phyloP scores from a whole-genome alignment of 2,113 vertebrate species.

The Phyllopteryx taeniolatus region DNA sequence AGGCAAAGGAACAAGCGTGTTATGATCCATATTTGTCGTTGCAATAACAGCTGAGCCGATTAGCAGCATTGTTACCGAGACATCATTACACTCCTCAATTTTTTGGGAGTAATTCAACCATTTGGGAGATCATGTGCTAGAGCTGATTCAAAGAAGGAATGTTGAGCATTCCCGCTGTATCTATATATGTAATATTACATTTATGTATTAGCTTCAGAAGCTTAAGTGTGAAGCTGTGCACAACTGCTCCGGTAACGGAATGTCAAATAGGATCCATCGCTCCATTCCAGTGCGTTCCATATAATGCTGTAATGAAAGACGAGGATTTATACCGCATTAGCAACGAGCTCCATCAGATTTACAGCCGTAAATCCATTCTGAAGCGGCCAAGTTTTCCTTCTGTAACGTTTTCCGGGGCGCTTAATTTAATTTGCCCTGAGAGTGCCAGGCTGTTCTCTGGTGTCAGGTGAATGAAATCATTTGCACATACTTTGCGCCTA shows the following conservation, averaged over 20 bases:
- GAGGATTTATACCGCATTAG: constrained; percentile 74
- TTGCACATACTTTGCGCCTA: constrained; percentile 67
- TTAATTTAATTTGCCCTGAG: constrained; percentile 71
- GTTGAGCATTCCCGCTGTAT: constrained; percentile 52
- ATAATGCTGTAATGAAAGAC: constrained; percentile 71
- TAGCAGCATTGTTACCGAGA: constrained; percentile 67
- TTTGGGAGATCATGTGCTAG: constrained; percentile 55
- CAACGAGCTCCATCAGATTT: constrained; percentile 76
- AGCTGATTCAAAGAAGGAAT: constrained; percentile 48
- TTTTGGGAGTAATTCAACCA: constrained; percentile 69
- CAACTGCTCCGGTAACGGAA: constrained; percentile 70
- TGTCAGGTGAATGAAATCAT: constrained; percentile 73
- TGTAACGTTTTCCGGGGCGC: constrained; percentile 60
- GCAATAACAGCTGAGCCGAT: constrained; percentile 70
- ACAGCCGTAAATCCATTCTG: constrained; percentile 71
- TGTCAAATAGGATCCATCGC: constrained; percentile 72
- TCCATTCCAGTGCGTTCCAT: constrained; percentile 70
- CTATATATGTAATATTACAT: constrained; percentile 72
- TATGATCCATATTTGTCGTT: constrained; percentile 65
- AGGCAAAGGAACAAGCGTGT: constrained; percentile 43
- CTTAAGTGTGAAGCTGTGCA: constrained; percentile 70
- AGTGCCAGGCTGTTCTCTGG: constrained; percentile 67
- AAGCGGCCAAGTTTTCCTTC: constrained; percentile 63
- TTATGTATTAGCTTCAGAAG: constrained; percentile 75
- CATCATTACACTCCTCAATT: constrained; percentile 65